Conservation (phyloP, 2,888 invertebrate genomes). For the Venustoraphidia nigricollis region DNA sequence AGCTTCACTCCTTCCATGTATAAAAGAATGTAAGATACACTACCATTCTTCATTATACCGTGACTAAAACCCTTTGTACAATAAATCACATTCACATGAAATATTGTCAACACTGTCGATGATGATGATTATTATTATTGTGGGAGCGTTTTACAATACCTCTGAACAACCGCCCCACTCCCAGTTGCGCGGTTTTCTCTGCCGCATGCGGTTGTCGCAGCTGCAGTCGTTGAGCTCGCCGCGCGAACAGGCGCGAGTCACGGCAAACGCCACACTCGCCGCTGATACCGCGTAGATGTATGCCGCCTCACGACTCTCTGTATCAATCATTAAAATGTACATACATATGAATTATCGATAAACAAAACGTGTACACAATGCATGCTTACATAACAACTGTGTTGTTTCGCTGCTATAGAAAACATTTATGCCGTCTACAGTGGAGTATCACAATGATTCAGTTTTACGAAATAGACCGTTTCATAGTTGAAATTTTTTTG, state of each 20-base stretch:
- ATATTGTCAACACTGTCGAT: too few relatives aligned
- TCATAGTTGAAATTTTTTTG: too few relatives aligned
- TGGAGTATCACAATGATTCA: neutral
- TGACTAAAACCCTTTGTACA: too few relatives aligned
- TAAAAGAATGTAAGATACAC: too few relatives aligned
- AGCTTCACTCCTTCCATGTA: too few relatives aligned
- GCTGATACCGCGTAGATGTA: slow-evolving; percentile 80
- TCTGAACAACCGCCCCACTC: slow-evolving; percentile 93
- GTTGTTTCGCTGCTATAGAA: neutral
- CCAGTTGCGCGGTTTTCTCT: slow-evolving; percentile 56
- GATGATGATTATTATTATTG: too few relatives aligned
- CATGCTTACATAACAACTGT: too few relatives aligned
- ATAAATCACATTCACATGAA: too few relatives aligned
- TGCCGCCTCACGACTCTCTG: slow-evolving; percentile 81
- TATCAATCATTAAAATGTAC: slow-evolving; percentile 13
- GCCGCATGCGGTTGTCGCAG: slow-evolving; percentile 66
- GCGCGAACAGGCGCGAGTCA: slow-evolving; percentile 73
- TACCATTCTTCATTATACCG: too few relatives aligned
- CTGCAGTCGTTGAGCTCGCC: slow-evolving; percentile 79
- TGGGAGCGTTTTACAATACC: slow-evolving; percentile 25
- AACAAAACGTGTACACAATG: too few relatives aligned
- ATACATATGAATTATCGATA: too few relatives aligned
- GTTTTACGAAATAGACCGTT: too few relatives aligned
- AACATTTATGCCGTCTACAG: neutral
- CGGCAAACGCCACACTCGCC: slow-evolving; percentile 77